A percentile compares a stretch with the other conserved stretches of the same genome.
Conservation (phyloP, 2,888 invertebrate species). For the Acleris laterana region DNA sequence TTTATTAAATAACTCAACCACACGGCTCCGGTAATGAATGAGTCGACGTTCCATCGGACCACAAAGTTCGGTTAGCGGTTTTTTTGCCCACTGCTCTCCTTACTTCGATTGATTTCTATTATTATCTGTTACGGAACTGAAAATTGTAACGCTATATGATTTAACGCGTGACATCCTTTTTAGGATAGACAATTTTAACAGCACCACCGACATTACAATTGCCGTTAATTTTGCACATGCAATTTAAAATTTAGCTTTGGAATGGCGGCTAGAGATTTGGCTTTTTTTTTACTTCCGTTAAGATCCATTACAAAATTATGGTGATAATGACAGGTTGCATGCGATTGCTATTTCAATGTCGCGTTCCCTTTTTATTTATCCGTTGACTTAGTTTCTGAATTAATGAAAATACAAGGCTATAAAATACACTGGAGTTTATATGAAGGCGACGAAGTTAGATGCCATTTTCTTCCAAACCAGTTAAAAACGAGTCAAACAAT, state of each 20-base stretch:
- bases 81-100: constrained; percentile 71
- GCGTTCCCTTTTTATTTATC: neutral
- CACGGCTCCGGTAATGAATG: constrained; percentile 70
- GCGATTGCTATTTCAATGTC: constrained; percentile 5
- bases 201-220: neutral
- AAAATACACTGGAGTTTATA: constrained; percentile 1
- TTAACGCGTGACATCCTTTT: constrained; percentile 23
- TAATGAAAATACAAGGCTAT: neutral
- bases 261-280: neutral
- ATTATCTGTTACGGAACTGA: constrained; percentile 63
- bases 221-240: neutral
- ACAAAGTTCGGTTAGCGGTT: constrained; percentile 75
- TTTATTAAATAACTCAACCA: constrained; percentile 73
- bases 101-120: constrained; percentile 73
- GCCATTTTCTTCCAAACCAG: constrained; percentile 6
- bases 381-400: constrained; percentile 13
- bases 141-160: constrained; percentile 62
- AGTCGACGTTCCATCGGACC: constrained; percentile 57
- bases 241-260: neutral
- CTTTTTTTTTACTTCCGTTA: constrained; percentile 2
- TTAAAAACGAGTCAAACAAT: constrained; percentile 17
- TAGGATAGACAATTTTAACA: constrained; percentile 4
- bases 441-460: constrained; percentile 9
- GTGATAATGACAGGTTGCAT: constrained; percentile 12
- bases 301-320: constrained; percentile 15